These are phyloP conservation scores for Rhopilema esculentum DNA, from an alignment of 30 jellyfish, hydroid and myxozoan species.

Conservation along the genomic window DNA sequence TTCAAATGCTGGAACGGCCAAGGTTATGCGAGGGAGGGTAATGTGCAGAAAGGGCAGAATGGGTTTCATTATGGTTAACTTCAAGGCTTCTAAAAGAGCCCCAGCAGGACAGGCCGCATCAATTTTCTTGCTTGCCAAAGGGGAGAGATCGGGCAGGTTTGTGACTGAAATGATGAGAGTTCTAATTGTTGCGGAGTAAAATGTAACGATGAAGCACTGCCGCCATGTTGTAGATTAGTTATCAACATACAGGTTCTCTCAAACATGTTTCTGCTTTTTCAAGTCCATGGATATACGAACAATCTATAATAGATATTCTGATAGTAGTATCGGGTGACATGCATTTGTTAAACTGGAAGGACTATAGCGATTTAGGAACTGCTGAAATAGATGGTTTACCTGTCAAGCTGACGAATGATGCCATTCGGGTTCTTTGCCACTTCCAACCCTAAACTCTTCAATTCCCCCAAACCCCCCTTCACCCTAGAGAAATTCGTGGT, in stretches of 20 bases:
- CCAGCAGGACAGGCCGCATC: constrained; percentile 38
- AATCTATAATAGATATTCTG: neutral
- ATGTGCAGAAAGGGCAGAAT: constrained; percentile 61
- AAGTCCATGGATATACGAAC: neutral
- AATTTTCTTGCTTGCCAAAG: constrained; percentile 28
- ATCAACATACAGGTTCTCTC: neutral
- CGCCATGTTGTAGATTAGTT: neutral
- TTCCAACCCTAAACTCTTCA: too few species aligned
- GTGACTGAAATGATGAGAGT: constrained; percentile 47
- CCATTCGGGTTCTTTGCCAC: too few species aligned
- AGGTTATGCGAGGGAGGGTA: constrained; percentile 37
- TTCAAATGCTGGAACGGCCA: constrained; percentile 37
- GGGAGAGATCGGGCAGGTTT: constrained; percentile 28
- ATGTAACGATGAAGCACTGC: neutral
- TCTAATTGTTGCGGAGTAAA: constrained; percentile 7
- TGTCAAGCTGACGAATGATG: neutral
- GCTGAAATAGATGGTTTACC: too few species aligned
- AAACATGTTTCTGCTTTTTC: neutral
- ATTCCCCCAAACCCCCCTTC: too few species aligned
- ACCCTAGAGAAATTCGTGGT: too few species aligned
- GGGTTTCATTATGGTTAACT: constrained; percentile 54
- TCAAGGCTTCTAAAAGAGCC: constrained; percentile 15
- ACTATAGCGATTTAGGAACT: too few species aligned
- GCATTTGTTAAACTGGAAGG: neutral
- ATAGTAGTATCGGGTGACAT: neutral